Evolutionary conservation across 2,888 invertebrate genomes (phyloP), one percentile per base, ranked within the genome.

Genomic region (Drosophila demipolita): DNA sequence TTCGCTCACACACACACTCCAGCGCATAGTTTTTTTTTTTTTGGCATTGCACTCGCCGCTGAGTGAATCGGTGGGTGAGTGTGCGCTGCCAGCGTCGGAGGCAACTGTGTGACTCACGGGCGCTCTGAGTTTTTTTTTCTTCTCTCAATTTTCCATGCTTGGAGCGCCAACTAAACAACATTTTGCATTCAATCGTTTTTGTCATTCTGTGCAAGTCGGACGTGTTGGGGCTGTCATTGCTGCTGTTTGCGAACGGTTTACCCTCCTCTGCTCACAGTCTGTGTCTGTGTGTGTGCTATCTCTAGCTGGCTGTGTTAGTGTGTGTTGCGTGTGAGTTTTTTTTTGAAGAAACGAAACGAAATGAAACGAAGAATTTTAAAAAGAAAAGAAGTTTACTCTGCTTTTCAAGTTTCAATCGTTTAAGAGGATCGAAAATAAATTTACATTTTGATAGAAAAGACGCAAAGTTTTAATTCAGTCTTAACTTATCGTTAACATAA

Each of bases 121-220:
- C 70, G 65, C 73, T 76, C 70, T 55, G 84, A 83, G 83, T 81
- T 67, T 49, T 64, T 64, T 62, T 52, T 55, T 55, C 23, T 35
- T 45, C 45, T 69, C 75, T 74, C 62, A 23, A 57, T 76, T 80
- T 80, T 80, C 78, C 78, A 68, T 80, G 80, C 72, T 76, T 76
- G 68, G 77, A 72, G 66, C 66, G 55, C 42, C 68, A 52, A 52
- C 40, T 66, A 68, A 66, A 77, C 59, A 75, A 72, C 66, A 66
- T 83, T 84, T 78, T 71, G 75, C 75, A 82, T 85, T 86, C 75
- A 83, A 75, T 83, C 82, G 84, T 67, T 82, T 82, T 81, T 83
- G 67, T 85, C 83, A 85, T 71, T 85, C 61, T 80, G 80, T 73
- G 68, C 80, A 80, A 73, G 82, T 80, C 86, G 88, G 88, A 85